Conservation (phyloP, 2,888 invertebrate genomes). For the Parnassius mnemosyne region DNA sequence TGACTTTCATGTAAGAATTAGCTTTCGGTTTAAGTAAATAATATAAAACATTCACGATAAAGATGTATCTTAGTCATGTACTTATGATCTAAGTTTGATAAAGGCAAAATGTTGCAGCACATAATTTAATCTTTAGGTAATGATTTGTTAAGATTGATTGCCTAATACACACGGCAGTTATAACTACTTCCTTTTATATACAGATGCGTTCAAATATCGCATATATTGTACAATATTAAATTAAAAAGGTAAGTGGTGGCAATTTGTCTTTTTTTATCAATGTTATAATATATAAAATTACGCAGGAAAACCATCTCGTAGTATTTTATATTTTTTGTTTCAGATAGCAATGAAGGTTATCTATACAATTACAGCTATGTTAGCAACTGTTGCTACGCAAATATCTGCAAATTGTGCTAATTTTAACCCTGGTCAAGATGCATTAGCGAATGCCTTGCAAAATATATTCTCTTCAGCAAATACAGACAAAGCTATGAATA, state of each 20-base stretch:
- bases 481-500: constrained; percentile 37
- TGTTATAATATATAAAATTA: background rate
- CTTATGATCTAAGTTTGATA: constrained; percentile 17
- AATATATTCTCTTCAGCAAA: constrained; percentile 42
- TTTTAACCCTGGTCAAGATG: constrained; percentile 25
- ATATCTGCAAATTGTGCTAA: constrained; percentile 24
- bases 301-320: background rate
- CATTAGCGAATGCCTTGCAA: constrained; percentile 35
- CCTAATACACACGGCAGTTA: constrained; percentile 7
- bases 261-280: background rate
- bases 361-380: background rate
- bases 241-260: constrained; percentile 13
- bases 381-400: constrained; percentile 4
- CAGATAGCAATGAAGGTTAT: constrained; percentile 25
- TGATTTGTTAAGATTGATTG: constrained; percentile 14
- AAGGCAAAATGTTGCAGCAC: constrained; percentile 7
- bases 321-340: constrained; percentile 5
- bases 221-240: constrained; percentile 8
- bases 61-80: constrained; percentile 1
- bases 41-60: constrained; percentile 1
- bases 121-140: constrained; percentile 12
- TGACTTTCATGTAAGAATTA: too few species aligned
- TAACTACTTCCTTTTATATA: constrained; percentile 24
- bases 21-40: too few species aligned
- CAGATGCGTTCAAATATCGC: constrained; percentile 8